Evolutionary conservation across 2,797 vertebrate genomes (phyloP).

Genomic region (Perodicticus potto): DNA sequence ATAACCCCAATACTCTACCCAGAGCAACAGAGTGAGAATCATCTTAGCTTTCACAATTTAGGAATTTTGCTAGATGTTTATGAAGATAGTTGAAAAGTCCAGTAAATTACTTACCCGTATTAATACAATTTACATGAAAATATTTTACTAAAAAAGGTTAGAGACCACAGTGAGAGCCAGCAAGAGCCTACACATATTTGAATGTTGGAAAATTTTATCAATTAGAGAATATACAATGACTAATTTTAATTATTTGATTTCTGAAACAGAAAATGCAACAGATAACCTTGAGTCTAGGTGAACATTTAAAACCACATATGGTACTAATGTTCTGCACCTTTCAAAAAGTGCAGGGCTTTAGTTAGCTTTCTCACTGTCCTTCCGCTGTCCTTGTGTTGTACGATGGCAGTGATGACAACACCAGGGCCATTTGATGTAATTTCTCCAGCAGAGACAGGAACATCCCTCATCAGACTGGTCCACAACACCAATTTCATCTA

Average conservation of each 20-base stretch:
- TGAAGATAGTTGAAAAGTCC: not conserved
- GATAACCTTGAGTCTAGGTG: not conserved
- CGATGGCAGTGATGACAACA: conserved; percentile 66
- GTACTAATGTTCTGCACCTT: conserved; percentile 75
- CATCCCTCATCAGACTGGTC: conserved; percentile 87
- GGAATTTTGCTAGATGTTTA: conserved; percentile 23
- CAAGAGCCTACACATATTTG: conserved; percentile 24
- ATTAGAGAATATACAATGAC: not conserved
- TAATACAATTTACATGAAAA: conserved; percentile 28
- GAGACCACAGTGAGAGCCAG: not conserved
- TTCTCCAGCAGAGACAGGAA: conserved; percentile 81
- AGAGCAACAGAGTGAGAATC: too few relatives aligned
- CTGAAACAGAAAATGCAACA: conserved; percentile 19
- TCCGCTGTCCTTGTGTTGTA: conserved; percentile 84
- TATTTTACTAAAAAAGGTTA: conserved; percentile 49
- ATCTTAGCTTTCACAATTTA: too few relatives aligned
- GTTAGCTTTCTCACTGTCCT: conserved; percentile 85
- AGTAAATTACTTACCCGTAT: conserved; percentile 61
- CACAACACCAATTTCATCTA: conserved; percentile 89
- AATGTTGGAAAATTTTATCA: not conserved
- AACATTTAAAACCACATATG: not conserved
- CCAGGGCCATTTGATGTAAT: conserved; percentile 75
- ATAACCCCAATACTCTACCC: too few relatives aligned
- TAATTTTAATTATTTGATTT: conserved; percentile 1
- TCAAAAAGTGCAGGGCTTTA: conserved; percentile 87